Evolutionary conservation across 2,113 vertebrate species (phyloP), one percentile per base, ranked within the genome.

Genomic region (Heterocephalus glaber): DNA sequence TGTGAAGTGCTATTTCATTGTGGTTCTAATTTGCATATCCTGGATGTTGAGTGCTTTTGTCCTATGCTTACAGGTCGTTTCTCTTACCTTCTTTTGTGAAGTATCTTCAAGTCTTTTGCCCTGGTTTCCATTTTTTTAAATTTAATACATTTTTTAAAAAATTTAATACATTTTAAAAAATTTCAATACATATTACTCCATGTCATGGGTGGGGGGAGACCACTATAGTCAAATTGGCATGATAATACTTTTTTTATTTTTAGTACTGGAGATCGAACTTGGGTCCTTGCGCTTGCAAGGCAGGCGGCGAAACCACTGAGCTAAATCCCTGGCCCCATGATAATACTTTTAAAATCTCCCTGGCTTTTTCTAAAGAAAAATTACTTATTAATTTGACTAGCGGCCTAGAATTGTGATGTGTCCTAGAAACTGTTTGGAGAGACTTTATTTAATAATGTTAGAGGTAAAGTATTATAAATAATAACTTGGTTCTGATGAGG

Each of bases 1-100:
- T 66, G 24, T 60, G 41, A 54, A 80, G 58, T 90, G 77, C 9
- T 94, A 44, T 79, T 92, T 93, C 77, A 54, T 47, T 74, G 65
- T 76, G 56, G 28, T 66, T 90, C 85, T 74, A 92, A 81, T 96
- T 94, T 92, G 30, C 85, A 56, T 90, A 92, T 61, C 24, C 33
- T 20, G 83, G 38, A 28, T 44, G 41, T 68, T 74, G 41, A 89
- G 68, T 95, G 81, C 38, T 52, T 80, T 90, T 90, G 92, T 84
- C 80, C 16, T 81, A n/a, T 76, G 68, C 35, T 66, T 80, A 12
- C 12, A 90, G 17, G 87, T 22, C 26, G 72, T 92, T 90, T 33
- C 30, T 72, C 1, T 86, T 61, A 47, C 35, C 35, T 74, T 82
- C 47, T 92, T 90, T 86, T 56, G 72, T 93, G n/a, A 89, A 74